phyloP scores from a whole-genome alignment of 2,113 vertebrate species.

The Ptyas mucosa region DNA sequence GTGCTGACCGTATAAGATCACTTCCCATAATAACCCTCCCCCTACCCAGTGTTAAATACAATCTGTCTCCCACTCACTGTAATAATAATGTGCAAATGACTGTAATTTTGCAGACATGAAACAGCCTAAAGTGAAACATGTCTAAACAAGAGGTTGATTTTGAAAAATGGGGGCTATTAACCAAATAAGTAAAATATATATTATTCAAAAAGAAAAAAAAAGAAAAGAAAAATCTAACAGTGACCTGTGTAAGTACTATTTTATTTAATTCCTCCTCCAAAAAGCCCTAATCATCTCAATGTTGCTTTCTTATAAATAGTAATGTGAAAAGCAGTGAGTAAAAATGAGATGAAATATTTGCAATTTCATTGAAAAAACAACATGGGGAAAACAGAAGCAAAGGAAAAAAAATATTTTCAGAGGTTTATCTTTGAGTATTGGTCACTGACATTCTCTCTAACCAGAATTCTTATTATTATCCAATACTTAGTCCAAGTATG shows the following conservation, averaged over 20 bases:
- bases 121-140: slow-evolving; percentile 74
- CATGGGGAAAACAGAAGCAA: not conserved
- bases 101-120: slow-evolving; percentile 77
- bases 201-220: slow-evolving; percentile 57
- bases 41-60: slow-evolving; percentile 73
- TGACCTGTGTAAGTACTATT: slow-evolving; percentile 50
- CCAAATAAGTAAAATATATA: slow-evolving; percentile 77
- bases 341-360: not conserved
- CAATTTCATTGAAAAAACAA: not conserved
- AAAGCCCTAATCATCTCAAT: not conserved
- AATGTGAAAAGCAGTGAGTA: not conserved
- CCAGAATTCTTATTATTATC: not conserved
- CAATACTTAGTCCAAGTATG: not conserved
- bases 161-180: slow-evolving; percentile 75
- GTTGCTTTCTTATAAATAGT: not conserved
- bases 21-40: slow-evolving; percentile 76
- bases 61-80: slow-evolving; percentile 74
- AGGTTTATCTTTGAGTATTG: not conserved
- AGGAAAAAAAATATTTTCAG: not conserved
- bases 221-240: slow-evolving; percentile 63
- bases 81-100: slow-evolving; percentile 80
- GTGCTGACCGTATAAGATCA: slow-evolving; percentile 77
- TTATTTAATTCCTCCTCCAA: slow-evolving; percentile 32
- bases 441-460: not conserved
- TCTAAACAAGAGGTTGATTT: slow-evolving; percentile 76